These are phyloP conservation scores for Chesias legatella DNA, from an alignment of 2,888 invertebrate genomes.

Conservation along the genomic window DNA sequence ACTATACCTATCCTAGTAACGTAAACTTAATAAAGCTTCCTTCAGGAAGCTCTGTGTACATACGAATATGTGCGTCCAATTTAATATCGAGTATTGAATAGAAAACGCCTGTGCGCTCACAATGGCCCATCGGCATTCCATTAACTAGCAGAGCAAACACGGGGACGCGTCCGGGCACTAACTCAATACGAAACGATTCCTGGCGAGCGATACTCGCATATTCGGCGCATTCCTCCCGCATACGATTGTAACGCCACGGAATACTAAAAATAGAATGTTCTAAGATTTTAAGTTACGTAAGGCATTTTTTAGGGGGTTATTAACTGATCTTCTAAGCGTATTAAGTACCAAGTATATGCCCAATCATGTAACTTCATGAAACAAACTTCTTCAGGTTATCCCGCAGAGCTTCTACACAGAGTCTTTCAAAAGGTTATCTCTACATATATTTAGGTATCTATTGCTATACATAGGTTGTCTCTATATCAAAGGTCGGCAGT, in stretches of 20 bases:
- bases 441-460: too few relatives aligned
- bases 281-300: too few relatives aligned
- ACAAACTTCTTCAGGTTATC: too few relatives aligned
- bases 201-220: slow-evolving; percentile 59
- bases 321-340: too few relatives aligned
- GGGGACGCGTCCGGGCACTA: slow-evolving; percentile 62
- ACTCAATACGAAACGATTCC: slow-evolving; percentile 66
- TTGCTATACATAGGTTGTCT: too few relatives aligned
- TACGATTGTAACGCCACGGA: slow-evolving; percentile 45
- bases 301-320: too few relatives aligned
- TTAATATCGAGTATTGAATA: slow-evolving; percentile 65
- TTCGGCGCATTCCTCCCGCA: slow-evolving; percentile 53
- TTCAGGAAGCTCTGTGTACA: slow-evolving; percentile 49
- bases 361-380: too few relatives aligned
- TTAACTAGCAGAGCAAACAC: slow-evolving; percentile 73
- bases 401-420: too few relatives aligned
- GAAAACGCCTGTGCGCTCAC: slow-evolving; percentile 64
- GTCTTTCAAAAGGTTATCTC: too few relatives aligned
- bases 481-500: too few relatives aligned
- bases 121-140: slow-evolving; percentile 74
- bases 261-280: slow-evolving; percentile 15
- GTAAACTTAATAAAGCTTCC: slow-evolving; percentile 17
- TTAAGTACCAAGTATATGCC: too few relatives aligned
- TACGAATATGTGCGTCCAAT: slow-evolving; percentile 46
- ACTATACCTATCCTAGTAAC: slow-evolving; percentile 7